Evolutionary conservation across 1,140 invertebrate genomes (phyloP).

Genomic region (Cardiocondyla obscurior): DNA sequence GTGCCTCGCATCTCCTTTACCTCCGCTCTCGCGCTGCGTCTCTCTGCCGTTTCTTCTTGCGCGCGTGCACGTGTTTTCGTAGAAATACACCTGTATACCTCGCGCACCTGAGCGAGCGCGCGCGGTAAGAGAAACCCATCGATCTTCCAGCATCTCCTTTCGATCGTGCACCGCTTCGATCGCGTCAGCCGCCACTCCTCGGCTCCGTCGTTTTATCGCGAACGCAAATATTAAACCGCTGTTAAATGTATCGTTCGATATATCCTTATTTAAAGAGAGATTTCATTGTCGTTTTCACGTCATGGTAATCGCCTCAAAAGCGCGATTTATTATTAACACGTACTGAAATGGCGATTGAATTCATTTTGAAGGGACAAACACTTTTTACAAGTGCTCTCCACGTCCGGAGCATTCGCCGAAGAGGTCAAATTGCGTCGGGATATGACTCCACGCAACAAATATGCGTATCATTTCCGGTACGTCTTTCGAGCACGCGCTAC

Average conservation of each 20-base stretch:
- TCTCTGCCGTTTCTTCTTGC: constrained; percentile 6
- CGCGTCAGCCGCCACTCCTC: background rate
- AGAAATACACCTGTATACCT: constrained; percentile 53
- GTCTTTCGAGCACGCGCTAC: too few species aligned
- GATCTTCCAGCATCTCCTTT: constrained; percentile 55
- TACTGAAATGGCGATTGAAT: too few species aligned
- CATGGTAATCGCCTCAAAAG: too few species aligned
- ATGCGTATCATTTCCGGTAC: too few species aligned
- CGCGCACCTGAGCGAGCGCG: constrained; percentile 47
- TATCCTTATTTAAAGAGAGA: too few species aligned
- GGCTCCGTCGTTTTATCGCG: background rate
- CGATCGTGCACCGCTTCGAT: background rate
- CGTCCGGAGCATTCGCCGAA: too few species aligned
- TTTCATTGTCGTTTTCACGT: too few species aligned
- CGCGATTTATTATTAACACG: too few species aligned
- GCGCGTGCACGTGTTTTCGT: constrained; percentile 51
- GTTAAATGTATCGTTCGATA: background rate
- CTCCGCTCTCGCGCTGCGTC: background rate
- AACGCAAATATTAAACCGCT: background rate
- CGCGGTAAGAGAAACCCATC: constrained; percentile 31
- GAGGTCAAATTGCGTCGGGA: too few species aligned
- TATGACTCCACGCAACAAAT: too few species aligned
- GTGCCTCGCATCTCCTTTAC: constrained; percentile 12
- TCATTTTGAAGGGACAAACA: too few species aligned
- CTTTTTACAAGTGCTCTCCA: too few species aligned